These are phyloP conservation scores for Hirtodrosophila cameraria DNA, from an alignment of 2,888 invertebrate species.

Conservation along the genomic window DNA sequence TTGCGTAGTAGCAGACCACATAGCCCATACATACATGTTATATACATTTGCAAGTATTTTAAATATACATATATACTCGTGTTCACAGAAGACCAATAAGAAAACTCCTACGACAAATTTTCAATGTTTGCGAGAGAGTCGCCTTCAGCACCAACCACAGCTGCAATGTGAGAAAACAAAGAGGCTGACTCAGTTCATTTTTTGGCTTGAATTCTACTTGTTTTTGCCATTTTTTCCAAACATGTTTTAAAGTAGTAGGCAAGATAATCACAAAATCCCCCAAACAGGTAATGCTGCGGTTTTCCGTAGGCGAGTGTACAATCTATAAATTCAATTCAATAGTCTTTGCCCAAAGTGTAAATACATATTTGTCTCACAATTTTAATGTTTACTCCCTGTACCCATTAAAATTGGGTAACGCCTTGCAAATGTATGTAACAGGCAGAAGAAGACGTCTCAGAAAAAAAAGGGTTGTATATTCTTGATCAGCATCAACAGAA, in stretches of 20 bases:
- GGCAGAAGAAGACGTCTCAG: too few species aligned
- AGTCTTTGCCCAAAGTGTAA: too few species aligned
- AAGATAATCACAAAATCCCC: constrained; percentile 9
- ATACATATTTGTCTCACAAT: too few species aligned
- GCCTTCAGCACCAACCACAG: constrained; percentile 56
- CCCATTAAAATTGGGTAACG: too few species aligned
- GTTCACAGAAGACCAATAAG: constrained; percentile 26
- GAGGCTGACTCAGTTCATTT: constrained; percentile 21
- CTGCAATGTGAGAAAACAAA: constrained; percentile 35
- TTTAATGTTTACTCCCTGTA: too few species aligned
- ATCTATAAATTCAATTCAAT: constrained; percentile 1
- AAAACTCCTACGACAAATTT: constrained; percentile 64
- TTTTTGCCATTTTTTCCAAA: constrained; percentile 44
- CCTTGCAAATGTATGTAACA: too few species aligned
- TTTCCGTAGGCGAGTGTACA: constrained; percentile 10
- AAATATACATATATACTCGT: constrained; percentile 5
- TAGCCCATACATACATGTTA: constrained; percentile 28
- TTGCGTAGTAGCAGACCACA: constrained; percentile 16
- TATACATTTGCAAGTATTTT: neutral
- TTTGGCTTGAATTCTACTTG: constrained; percentile 52
- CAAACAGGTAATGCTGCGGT: constrained; percentile 2
- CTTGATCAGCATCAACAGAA: too few species aligned
- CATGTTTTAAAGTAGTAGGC: constrained; percentile 50
- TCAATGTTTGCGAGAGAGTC: constrained; percentile 65
- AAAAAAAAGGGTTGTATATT: too few species aligned